Evolutionary conservation across 2,113 vertebrate species (phyloP).

Genomic region (Malurus cyaneus): DNA sequence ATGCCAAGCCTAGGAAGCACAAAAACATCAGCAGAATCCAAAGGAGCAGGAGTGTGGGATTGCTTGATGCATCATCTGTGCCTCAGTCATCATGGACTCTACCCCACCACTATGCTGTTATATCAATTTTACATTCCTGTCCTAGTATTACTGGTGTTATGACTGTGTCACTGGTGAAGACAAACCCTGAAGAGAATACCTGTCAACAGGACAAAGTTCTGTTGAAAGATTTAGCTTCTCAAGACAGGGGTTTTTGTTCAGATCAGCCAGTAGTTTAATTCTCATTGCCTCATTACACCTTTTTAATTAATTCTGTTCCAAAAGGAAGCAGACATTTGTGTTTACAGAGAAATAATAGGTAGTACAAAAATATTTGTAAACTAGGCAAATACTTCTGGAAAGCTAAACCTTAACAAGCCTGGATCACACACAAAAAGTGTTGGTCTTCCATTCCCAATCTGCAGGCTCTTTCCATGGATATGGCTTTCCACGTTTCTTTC

Average conservation of each 20-base stretch:
- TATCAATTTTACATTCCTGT: not conserved
- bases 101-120: not conserved
- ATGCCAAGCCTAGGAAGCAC: not conserved
- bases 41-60: not conserved
- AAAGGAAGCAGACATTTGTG: not conserved
- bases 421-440: fast-evolving
- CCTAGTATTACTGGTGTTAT: not conserved
- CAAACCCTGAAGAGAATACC: not conserved
- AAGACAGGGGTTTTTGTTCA: not conserved
- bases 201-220: not conserved
- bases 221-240: not conserved
- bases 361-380: not conserved
- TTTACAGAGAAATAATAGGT: not conserved
- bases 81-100: not conserved
- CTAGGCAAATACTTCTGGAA: not conserved
- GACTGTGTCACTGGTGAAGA: not conserved
- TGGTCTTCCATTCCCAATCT: not conserved
- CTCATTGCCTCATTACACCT: not conserved
- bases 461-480: not conserved
- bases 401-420: not conserved
- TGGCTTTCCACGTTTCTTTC: not conserved
- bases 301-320: not conserved
- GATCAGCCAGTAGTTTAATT: not conserved
- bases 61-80: not conserved
- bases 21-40: not conserved